Percentiles rank a stretch among this genome's conserved stretches.
These are phyloP conservation scores for Cladorhizidae sp. DNA, from an alignment of 37 sponge, comb jelly and placozoan species.

Conservation along the genomic window DNA sequence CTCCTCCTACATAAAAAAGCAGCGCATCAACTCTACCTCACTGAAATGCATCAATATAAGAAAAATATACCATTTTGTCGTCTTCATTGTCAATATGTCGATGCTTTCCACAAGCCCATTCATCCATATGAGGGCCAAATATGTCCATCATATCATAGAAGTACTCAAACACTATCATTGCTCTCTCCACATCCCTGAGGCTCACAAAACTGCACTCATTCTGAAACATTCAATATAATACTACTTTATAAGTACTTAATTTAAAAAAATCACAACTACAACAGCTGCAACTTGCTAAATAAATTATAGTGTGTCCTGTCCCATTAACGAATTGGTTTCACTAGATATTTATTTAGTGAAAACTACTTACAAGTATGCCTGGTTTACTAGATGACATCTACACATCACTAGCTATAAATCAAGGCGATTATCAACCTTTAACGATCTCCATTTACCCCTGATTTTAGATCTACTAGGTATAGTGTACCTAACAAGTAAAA, in stretches of 20 bases:
- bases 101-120: slow-evolving; percentile 6
- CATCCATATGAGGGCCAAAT: slow-evolving; percentile 27
- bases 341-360: no score
- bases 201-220: slow-evolving; percentile 95
- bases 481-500: no score
- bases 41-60: background rate
- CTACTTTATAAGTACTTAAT: background rate
- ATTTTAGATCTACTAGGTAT: no score
- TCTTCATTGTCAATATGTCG: slow-evolving; percentile 5
- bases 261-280: background rate
- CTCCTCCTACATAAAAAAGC: background rate
- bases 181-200: slow-evolving; percentile 84
- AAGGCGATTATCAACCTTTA: background rate
- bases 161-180: slow-evolving; percentile 81
- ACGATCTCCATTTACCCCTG: no score
- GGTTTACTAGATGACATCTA: no score
- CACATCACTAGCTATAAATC: no score
- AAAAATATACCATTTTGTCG: slow-evolving; percentile 5
- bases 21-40: background rate
- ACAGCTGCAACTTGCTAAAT: background rate
- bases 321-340: background rate
- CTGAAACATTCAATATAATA: slow-evolving; percentile 17
- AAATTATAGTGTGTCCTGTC: no score
- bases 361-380: no score
- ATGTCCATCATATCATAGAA: slow-evolving; percentile 37